Percentiles rank a stretch among this genome's conserved stretches.
phyloP scores from a whole-genome alignment of 1,140 invertebrate species.

The Mactra quadrangularis region DNA sequence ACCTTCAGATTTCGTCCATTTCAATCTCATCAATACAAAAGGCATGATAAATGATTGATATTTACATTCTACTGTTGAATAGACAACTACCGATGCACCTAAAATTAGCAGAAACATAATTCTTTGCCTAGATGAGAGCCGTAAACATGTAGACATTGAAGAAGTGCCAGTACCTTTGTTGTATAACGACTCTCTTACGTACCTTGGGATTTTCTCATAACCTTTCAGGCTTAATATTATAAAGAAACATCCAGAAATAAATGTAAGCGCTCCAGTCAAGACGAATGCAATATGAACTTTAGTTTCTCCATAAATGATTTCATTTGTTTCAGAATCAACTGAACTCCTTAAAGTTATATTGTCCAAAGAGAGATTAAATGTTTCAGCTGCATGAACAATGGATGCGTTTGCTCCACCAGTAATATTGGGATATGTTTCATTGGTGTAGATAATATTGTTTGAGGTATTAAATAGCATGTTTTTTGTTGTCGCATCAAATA shows the following conservation, averaged over 20 bases:
- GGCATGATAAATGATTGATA: conserved; percentile 50
- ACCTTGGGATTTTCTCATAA: conserved; percentile 15
- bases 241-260: conserved; percentile 14
- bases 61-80: conserved; percentile 50
- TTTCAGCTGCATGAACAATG: too few relatives aligned
- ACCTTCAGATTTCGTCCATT: conserved; percentile 58
- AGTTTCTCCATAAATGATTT: conserved; percentile 1
- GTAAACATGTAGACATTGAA: background rate
- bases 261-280: conserved; percentile 41
- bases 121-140: conserved; percentile 13
- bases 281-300: conserved; percentile 43
- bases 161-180: background rate
- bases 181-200: background rate
- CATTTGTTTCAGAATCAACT: too few relatives aligned
- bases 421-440: background rate
- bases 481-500: too few relatives aligned
- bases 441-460: background rate
- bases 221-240: conserved; percentile 5
- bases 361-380: too few relatives aligned
- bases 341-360: background rate
- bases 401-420: too few relatives aligned
- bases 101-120: conserved; percentile 38
- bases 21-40: conserved; percentile 41
- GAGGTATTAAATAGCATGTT: background rate
- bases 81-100: conserved; percentile 20